Evolutionary conservation across 2,888 invertebrate species (phyloP), one percentile per base, ranked within the genome.

Genomic region (Diaprepes abbreviatus): DNA sequence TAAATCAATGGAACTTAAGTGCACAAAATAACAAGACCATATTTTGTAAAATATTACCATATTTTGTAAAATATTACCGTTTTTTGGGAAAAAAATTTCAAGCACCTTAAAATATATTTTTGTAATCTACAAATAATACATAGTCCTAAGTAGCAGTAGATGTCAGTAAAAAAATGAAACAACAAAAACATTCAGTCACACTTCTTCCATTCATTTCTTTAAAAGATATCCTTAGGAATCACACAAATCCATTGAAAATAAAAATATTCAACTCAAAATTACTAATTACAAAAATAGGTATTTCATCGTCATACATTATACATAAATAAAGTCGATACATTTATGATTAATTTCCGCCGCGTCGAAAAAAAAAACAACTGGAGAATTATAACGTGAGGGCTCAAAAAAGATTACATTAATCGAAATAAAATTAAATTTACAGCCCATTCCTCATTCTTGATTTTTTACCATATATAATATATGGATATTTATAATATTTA

Each of bases 41-140:
- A 12, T 12, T 31, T 59, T 21, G 10, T 60, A 31, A 57, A 43
- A 35, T n/a, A n/a, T n/a, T n/a, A 12, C 48, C 33, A 16, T 21
- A 12, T 12, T 31, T 59, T 21, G 10, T 60, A 31, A 57, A 43
- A 35, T n/a, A 21, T 33, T 36, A 28, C 38, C 6, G 12, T 5
- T 38, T 43, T 59, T 9, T 14, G 31, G 52, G 28, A 73, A 74
- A 66, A 70, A 72, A 71, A 65, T 67, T 64, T 68, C 70, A 74
- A 74, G 75, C 75, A 77, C 75, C 74, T 74, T 73, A 75, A 72
- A 64, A 31, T 71, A 72, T 65, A 66, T 70, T 40, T 70, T 73
- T 69, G 48, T 69, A 73, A 73, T 73, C 74, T 75, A 75, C 71
- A 74, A 74, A 75, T 75, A 73, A 74, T 75, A 75, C 74, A 75